Evolutionary conservation across 2,888 invertebrate genomes (phyloP).

Genomic region (Myathropa florea): DNA sequence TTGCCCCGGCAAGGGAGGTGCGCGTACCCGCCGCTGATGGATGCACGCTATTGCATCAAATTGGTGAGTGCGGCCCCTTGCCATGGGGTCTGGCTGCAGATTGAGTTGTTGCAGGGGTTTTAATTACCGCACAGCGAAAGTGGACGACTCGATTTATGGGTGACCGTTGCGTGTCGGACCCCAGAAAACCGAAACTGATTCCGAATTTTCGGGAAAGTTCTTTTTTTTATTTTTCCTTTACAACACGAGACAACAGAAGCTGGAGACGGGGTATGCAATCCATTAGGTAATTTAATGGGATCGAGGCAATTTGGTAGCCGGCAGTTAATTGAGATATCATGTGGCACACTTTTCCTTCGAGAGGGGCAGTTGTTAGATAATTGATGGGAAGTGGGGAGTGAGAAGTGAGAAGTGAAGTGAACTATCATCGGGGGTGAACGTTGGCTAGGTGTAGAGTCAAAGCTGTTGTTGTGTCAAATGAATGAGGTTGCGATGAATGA

Average conservation of each 20-base stretch:
- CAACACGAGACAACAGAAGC: neutral
- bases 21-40: constrained; percentile 15
- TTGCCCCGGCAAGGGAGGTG: constrained; percentile 2
- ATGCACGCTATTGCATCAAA: constrained; percentile 59
- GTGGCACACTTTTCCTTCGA: neutral
- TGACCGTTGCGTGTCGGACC: constrained; percentile 43
- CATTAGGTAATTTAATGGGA: constrained; percentile 38
- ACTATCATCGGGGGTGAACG: neutral
- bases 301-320: neutral
- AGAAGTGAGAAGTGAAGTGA: neutral
- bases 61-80: constrained; percentile 21
- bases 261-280: constrained; percentile 1
- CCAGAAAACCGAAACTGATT: constrained; percentile 29
- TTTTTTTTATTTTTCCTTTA: neutral
- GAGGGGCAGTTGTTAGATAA: neutral
- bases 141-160: constrained; percentile 54
- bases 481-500: too few species aligned
- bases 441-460: neutral
- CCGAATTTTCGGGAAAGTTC: constrained; percentile 37
- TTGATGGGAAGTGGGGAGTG: neutral
- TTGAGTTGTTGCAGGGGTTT: constrained; percentile 62
- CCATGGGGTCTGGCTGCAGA: constrained; percentile 26
- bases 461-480: too few species aligned
- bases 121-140: constrained; percentile 63
- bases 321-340: constrained; percentile 14